Conservation (phyloP, 2,888 invertebrate genomes). For the Apeira syringaria region DNA sequence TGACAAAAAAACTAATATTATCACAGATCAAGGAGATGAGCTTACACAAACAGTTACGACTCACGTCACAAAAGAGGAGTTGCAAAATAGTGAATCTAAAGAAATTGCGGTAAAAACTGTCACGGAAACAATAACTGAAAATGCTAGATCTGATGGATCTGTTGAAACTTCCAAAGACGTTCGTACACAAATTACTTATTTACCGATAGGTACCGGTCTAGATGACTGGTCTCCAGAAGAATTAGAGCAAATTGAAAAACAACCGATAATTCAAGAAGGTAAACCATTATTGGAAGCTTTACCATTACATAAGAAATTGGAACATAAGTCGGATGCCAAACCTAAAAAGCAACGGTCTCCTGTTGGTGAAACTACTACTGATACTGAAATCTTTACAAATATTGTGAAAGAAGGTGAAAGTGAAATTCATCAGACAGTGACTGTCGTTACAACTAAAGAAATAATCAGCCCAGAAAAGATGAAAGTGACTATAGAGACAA, state of each 20-base stretch:
- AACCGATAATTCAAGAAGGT: slow-evolving; percentile 47
- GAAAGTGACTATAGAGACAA: slow-evolving; percentile 75
- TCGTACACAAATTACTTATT: slow-evolving; percentile 74
- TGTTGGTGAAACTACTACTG: slow-evolving; percentile 73
- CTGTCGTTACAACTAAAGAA: slow-evolving; percentile 77
- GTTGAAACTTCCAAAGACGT: slow-evolving; percentile 77
- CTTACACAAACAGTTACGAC: slow-evolving; percentile 71
- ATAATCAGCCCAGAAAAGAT: slow-evolving; percentile 76
- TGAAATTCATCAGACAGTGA: slow-evolving; percentile 74
- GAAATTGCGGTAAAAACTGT: slow-evolving; percentile 75
- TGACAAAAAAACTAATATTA: slow-evolving; percentile 77
- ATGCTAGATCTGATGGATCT: slow-evolving; percentile 64
- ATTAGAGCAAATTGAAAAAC: slow-evolving; percentile 64
- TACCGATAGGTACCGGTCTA: slow-evolving; percentile 69
- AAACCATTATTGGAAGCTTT: slow-evolving; percentile 47
- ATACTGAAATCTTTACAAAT: slow-evolving; percentile 75
- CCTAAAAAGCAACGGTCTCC: slow-evolving; percentile 69
- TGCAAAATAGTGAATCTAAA: slow-evolving; percentile 58
- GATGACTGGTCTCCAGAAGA: slow-evolving; percentile 78
- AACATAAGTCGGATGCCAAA: slow-evolving; percentile 46
- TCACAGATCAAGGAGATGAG: slow-evolving; percentile 71
- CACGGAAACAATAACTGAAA: slow-evolving; percentile 75
- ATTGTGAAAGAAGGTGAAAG: slow-evolving; percentile 68
- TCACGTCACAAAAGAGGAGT: slow-evolving; percentile 73
- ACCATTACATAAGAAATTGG: slow-evolving; percentile 43